Evolutionary conservation across 1,140 invertebrate genomes (phyloP).

Genomic region (Epicauta chinensis): DNA sequence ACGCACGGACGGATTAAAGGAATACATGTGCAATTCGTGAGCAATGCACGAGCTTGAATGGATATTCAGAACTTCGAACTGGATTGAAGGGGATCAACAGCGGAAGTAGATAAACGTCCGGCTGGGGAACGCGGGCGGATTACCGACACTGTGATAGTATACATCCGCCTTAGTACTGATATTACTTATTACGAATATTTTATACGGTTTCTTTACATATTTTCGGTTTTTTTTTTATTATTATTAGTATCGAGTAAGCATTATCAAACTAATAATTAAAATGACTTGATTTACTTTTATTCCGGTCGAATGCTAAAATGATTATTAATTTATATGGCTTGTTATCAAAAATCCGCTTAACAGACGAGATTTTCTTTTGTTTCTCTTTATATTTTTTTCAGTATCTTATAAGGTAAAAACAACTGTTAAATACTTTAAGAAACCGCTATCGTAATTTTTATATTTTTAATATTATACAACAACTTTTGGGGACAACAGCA

Average conservation of each 20-base stretch:
- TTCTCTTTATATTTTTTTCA: conserved; percentile 19
- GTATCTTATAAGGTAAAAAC: conserved; percentile 6
- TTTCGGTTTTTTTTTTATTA: conserved; percentile 5
- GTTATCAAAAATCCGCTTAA: conserved; percentile 35
- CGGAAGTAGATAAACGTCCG: conserved; percentile 27
- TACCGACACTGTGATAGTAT: conserved; percentile 25
- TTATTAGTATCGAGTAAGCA: conserved; percentile 15
- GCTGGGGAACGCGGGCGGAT: conserved; percentile 22
- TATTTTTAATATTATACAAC: too few species aligned
- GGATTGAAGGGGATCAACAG: conserved; percentile 28
- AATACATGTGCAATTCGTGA: conserved; percentile 18
- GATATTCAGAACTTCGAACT: conserved; percentile 14
- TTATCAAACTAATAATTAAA: conserved; percentile 32
- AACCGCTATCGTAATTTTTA: neutral
- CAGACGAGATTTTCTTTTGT: conserved; percentile 28
- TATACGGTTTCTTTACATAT: neutral
- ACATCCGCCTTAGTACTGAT: conserved; percentile 24
- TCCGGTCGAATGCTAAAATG: conserved; percentile 25
- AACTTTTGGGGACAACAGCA: too few species aligned
- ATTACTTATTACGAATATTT: conserved; percentile 24
- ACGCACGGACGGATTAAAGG: conserved; percentile 29
- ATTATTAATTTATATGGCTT: conserved; percentile 38
- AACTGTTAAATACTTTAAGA: neutral
- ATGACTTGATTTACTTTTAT: conserved; percentile 23
- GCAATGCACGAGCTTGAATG: conserved; percentile 1